phyloP scores from a whole-genome alignment of 2,888 invertebrate species.

The Ormyrus labotus region DNA sequence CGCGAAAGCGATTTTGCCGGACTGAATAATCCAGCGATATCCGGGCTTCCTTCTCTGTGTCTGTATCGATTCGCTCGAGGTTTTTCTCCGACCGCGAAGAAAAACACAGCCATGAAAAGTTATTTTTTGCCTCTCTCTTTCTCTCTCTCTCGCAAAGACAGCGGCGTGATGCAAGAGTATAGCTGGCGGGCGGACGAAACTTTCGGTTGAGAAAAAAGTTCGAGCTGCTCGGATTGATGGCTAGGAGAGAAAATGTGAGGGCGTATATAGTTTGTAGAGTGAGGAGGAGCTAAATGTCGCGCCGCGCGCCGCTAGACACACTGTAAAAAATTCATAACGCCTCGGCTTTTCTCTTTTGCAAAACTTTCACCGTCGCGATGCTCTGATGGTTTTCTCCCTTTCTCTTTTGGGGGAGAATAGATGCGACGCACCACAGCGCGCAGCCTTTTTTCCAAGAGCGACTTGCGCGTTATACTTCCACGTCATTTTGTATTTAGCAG shows the following conservation, averaged over 20 bases:
- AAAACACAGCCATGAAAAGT: constrained; percentile 52
- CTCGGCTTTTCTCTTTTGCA: constrained; percentile 28
- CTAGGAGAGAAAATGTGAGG: constrained; percentile 10
- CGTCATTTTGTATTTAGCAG: no score
- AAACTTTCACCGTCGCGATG: constrained; percentile 38
- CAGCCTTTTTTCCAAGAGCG: no score
- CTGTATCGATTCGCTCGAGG: neutral
- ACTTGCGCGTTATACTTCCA: no score
- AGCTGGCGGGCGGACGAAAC: constrained; percentile 21
- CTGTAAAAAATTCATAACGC: constrained; percentile 52
- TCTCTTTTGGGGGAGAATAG: no score
- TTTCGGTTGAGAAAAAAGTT: constrained; percentile 37
- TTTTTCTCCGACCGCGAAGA: constrained; percentile 14
- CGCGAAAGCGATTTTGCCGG: constrained; percentile 16
- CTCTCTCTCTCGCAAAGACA: constrained; percentile 13
- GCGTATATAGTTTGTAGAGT: neutral
- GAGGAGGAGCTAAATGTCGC: constrained; percentile 33
- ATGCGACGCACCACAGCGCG: no score
- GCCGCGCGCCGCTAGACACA: constrained; percentile 23
- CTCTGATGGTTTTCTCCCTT: neutral
- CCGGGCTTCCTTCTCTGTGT: neutral
- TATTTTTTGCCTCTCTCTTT: constrained; percentile 2
- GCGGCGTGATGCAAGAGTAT: constrained; percentile 29
- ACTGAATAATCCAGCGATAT: constrained; percentile 47
- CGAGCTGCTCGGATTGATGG: constrained; percentile 46